Evolutionary conservation across 2,113 vertebrate species (phyloP), one percentile per base, ranked within the genome.

Genomic region (Setophaga coronata): DNA sequence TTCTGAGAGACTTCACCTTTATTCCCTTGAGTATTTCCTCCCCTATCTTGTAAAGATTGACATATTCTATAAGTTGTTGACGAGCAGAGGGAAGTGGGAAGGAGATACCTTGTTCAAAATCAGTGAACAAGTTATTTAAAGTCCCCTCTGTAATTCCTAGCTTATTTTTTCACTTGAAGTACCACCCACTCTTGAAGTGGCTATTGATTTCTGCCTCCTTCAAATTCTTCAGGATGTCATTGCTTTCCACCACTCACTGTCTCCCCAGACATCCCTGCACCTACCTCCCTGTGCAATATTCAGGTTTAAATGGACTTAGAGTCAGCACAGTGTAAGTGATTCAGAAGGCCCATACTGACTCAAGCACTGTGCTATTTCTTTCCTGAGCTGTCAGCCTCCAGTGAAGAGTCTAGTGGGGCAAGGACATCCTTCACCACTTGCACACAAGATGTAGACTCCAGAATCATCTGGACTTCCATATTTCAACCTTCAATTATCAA

Each of bases 261-360:
- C 24, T 6, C 2, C 12, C 2, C 1, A 36, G 9, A 24, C 3
- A 12, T 12, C 5, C 12, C 71, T 79, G 31, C 10, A 15, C 6
- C 12, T n/a, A 2, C 15, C 10, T 66, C 21, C 38, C 16, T 25
- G 11, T 33, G 31, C 10, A 38, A 18, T 40, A 58, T 66, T 54
- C 12, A 53, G 14, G 9, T 67, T 76, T 69, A 8, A 34, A 3
- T 3, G 15, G 31, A 33, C 4, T n/a, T 29, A 13, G 4, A 60
- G 45, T 51, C 3, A 33, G 10, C 25, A 70, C 15, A 33, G 12
- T 1, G 0, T 56, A 25, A 60, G 33, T 57, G 23, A 45, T 56
- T 45, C 38, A 29, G n/a, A 70, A 61, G 29, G 33, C 53, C 19
- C 1, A 0, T 24, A 18, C 12, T 36, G 25, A 25, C 31, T 48